Evolutionary conservation across 2,888 invertebrate species (phyloP).

Genomic region (Horisme vitalbata): DNA sequence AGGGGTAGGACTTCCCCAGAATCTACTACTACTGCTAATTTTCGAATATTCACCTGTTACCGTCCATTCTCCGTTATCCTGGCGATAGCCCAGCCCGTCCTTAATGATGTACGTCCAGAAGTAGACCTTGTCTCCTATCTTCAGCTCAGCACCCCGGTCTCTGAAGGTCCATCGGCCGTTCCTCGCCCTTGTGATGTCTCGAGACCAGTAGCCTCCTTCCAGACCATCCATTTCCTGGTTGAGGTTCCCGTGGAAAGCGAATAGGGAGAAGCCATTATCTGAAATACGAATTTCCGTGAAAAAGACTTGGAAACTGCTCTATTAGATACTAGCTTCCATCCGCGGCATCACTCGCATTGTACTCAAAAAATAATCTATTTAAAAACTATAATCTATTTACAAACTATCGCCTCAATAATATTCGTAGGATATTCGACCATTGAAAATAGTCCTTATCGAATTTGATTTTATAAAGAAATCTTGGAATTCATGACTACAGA

Average conservation of each 20-base stretch:
- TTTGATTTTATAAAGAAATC: too few relatives aligned
- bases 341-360: too few relatives aligned
- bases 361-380: too few relatives aligned
- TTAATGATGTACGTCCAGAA: slow-evolving; percentile 90
- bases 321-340: too few relatives aligned
- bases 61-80: slow-evolving; percentile 83
- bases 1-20: background rate
- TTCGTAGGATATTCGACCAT: too few relatives aligned
- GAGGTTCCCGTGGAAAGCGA: slow-evolving; percentile 84
- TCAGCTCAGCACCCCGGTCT: slow-evolving; percentile 82
- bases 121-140: slow-evolving; percentile 86
- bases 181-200: slow-evolving; percentile 84
- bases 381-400: too few relatives aligned
- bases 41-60: slow-evolving; percentile 62
- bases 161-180: slow-evolving; percentile 87
- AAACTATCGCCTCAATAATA: too few relatives aligned
- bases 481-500: too few relatives aligned
- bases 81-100: slow-evolving; percentile 87
- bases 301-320: too few relatives aligned
- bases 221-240: slow-evolving; percentile 88
- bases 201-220: slow-evolving; percentile 86
- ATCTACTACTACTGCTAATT: background rate
- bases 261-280: slow-evolving; percentile 84
- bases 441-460: too few relatives aligned
- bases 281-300: slow-evolving; percentile 22